A percentile compares a stretch with the other conserved stretches of the same genome.
phyloP scores from a whole-genome alignment of 2,888 invertebrate genomes.

The Phoenoteleia sp. region DNA sequence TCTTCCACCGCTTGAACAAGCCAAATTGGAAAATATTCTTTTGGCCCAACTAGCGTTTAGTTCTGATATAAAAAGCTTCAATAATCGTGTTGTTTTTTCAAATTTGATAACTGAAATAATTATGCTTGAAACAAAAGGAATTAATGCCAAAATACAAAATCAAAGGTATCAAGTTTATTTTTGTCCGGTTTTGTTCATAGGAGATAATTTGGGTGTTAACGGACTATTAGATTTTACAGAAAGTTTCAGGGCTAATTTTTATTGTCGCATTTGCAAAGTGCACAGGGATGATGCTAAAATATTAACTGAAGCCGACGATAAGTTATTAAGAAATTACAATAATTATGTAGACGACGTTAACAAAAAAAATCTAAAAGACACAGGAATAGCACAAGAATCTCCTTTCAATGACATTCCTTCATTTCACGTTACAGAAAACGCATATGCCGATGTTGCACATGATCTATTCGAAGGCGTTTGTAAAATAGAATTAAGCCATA shows the following conservation, averaged over 20 bases:
- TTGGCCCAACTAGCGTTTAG: slow-evolving; percentile 1
- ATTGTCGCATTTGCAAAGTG: slow-evolving; percentile 34
- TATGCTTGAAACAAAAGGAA: slow-evolving; percentile 13
- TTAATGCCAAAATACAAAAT: slow-evolving; percentile 2
- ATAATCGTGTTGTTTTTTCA: slow-evolving; percentile 10
- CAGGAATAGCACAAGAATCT: slow-evolving; percentile 22
- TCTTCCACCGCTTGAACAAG: slow-evolving; percentile 19
- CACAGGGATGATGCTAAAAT: neutral
- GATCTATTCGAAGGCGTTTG: slow-evolving; percentile 52
- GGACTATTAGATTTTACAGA: slow-evolving; percentile 9
- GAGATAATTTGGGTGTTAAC: slow-evolving; percentile 45
- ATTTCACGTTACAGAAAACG: slow-evolving; percentile 42
- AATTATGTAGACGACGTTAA: slow-evolving; percentile 27
- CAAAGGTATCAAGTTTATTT: slow-evolving; percentile 9
- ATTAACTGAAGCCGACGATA: neutral
- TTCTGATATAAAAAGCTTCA: slow-evolving; percentile 25
- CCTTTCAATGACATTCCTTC: slow-evolving; percentile 28
- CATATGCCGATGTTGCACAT: slow-evolving; percentile 39
- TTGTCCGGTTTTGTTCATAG: neutral
- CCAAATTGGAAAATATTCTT: slow-evolving; percentile 42
- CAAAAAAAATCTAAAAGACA: neutral
- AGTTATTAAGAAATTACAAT: slow-evolving; percentile 3
- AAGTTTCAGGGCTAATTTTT: slow-evolving; percentile 30
- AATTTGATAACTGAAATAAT: slow-evolving; percentile 29
- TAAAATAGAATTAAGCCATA: neutral